These are phyloP conservation scores for Lepilemur ruficaudatus DNA, from an alignment of 2,797 vertebrate species.

Conservation along the genomic window DNA sequence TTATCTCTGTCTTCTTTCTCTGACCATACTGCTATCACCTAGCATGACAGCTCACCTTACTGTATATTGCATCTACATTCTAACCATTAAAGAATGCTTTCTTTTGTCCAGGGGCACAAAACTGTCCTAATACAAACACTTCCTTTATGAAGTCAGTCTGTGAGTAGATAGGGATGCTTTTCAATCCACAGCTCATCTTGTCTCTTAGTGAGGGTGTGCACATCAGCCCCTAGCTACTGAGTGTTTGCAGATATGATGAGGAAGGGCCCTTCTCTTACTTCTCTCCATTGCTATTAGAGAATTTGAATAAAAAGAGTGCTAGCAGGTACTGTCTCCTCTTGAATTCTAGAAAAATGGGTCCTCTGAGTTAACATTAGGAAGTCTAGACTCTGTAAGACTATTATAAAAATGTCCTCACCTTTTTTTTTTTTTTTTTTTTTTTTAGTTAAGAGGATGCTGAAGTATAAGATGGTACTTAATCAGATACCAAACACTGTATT, in stretches of 20 bases:
- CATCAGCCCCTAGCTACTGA: not conserved
- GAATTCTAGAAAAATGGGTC: not conserved
- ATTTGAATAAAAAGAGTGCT: not conserved
- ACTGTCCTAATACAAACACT: not conserved
- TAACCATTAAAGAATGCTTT: not conserved
- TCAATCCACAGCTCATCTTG: not conserved
- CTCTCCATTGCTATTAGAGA: not conserved
- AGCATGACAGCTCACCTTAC: not conserved
- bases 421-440: not conserved
- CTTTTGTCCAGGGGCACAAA: not conserved
- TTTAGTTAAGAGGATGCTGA: not conserved
- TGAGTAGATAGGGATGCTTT: not conserved
- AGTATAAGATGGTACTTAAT: not conserved
- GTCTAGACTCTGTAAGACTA: not conserved
- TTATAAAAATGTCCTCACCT: not conserved
- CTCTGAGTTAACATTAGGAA: not conserved
- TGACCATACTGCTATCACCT: not conserved
- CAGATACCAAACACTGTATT: not conserved
- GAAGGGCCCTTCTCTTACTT: not conserved
- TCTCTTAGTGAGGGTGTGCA: not conserved
- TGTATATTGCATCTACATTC: not conserved
- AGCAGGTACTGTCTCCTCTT: not conserved
- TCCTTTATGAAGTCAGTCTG: not conserved
- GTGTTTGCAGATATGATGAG: not conserved
- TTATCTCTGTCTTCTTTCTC: not conserved